Base-by-base conservation (phyloP, 37 sponge, comb jelly and placozoan genomes). In the Corticium candelabrum region DNA sequence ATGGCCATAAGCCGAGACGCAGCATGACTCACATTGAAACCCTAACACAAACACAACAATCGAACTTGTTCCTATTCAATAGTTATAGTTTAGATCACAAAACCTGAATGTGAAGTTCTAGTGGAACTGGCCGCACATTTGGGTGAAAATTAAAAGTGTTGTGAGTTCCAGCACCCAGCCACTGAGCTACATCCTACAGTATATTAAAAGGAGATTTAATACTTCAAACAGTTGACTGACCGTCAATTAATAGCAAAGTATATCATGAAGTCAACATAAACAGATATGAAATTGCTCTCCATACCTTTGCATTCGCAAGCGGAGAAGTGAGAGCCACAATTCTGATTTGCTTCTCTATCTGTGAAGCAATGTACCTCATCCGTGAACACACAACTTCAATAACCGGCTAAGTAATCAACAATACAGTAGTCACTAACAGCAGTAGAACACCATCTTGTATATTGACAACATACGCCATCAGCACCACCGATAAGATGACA, bases 1-100 rank as follows among this genome's bases (percentile, higher is more conserved):
- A 98, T 98, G 71, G 95, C 90, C 2, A 92, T 81, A 39, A 98
- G 89, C n/a, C 99, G 93, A 38, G 99, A 94, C 33, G 90, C 92
- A 11, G 93, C 87, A 82, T 98, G 93, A 5, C 86, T 88, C 50
- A 92, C 82, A 77, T 88, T 93, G 82, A 90, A 94, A 1, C 96
- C 91, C 82, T 89, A 79, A 29, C 40, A 77, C 31, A 41, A 3
- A 50, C 35, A 1, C 35, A 68, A 83, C 40, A 2, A 70, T 33
- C 73, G 29, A 70, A 70, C 34, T 7, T 15, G n/a, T n/a, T n/a
- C n/a, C n/a, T n/a, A n/a, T n/a, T 7, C 21, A 70, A 15, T 33
- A 32, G 73, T 32, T n/a, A 15, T n/a, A 4, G 29, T n/a, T 70
- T 33, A 70, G 5, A 70, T 70, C 5, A 29, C 73, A 70, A n/a